Evolutionary conservation across 2,888 invertebrate genomes (phyloP).

Genomic region (Morpho deidamia): DNA sequence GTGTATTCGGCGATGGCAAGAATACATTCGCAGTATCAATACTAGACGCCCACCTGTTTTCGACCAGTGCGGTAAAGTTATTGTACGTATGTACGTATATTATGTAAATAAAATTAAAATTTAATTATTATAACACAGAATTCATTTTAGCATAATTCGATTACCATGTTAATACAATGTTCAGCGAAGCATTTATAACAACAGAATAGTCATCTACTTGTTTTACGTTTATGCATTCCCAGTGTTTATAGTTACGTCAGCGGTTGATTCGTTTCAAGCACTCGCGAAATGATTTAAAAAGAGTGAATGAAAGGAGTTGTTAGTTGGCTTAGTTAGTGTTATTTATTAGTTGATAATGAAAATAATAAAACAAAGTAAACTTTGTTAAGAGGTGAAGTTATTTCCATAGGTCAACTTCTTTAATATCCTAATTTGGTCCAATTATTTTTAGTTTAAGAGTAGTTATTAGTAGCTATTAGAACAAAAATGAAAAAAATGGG

Average conservation of each 20-base stretch:
- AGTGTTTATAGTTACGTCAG: conserved; percentile 64
- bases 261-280: conserved; percentile 32
- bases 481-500: too few species aligned
- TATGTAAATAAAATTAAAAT: conserved; percentile 3
- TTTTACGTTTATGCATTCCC: conserved; percentile 40
- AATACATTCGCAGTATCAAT: conserved; percentile 61
- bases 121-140: background rate
- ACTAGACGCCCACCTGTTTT: conserved; percentile 61
- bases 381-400: too few species aligned
- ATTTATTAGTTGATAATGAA: too few species aligned
- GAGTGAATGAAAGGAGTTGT: too few species aligned
- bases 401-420: too few species aligned
- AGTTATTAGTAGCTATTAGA: too few species aligned
- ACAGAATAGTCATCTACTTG: conserved; percentile 25
- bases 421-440: too few species aligned
- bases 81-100: conserved; percentile 44
- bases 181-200: background rate
- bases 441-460: too few species aligned
- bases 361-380: too few species aligned
- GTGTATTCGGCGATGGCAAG: conserved; percentile 62
- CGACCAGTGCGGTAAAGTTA: conserved; percentile 58
- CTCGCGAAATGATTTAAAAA: too few species aligned
- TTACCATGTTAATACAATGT: background rate
- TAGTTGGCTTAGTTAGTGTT: too few species aligned
- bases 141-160: background rate